These are phyloP conservation scores for Anomalospiza imberbis DNA, from an alignment of 2,797 vertebrate genomes.

Conservation along the genomic window DNA sequence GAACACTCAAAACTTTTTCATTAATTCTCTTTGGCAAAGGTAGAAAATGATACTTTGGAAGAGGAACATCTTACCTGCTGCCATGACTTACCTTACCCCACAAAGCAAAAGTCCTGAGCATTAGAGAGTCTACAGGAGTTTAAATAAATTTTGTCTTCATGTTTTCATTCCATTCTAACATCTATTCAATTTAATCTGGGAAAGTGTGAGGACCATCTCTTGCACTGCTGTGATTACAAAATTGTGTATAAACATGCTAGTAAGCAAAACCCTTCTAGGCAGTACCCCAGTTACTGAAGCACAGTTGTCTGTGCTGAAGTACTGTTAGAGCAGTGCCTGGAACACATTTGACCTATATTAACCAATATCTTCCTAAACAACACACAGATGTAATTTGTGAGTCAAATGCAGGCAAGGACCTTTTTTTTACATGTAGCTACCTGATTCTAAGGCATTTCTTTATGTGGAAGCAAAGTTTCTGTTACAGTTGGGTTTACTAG, in stretches of 20 bases:
- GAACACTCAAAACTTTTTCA: background rate
- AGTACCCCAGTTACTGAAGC: background rate
- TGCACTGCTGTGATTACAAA: background rate
- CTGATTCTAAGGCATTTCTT: background rate
- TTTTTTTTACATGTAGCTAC: background rate
- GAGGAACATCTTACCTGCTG: background rate
- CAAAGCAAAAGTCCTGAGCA: background rate
- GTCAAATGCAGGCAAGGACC: accelerated
- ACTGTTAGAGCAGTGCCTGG: background rate
- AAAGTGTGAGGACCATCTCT: background rate
- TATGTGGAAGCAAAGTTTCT: background rate
- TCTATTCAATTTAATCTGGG: background rate
- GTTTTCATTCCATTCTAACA: background rate
- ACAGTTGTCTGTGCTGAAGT: background rate
- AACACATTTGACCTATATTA: background rate
- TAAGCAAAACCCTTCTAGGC: background rate
- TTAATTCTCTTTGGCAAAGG: background rate
- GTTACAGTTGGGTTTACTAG: background rate
- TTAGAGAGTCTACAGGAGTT: background rate
- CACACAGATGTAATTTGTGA: background rate
- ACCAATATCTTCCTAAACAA: background rate
- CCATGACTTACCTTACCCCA: background rate
- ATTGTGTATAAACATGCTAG: background rate
- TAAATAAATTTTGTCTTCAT: background rate
- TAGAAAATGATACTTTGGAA: background rate